phyloP scores from a whole-genome alignment of 2,888 invertebrate species.

The Agonopterix alstromeriana region DNA sequence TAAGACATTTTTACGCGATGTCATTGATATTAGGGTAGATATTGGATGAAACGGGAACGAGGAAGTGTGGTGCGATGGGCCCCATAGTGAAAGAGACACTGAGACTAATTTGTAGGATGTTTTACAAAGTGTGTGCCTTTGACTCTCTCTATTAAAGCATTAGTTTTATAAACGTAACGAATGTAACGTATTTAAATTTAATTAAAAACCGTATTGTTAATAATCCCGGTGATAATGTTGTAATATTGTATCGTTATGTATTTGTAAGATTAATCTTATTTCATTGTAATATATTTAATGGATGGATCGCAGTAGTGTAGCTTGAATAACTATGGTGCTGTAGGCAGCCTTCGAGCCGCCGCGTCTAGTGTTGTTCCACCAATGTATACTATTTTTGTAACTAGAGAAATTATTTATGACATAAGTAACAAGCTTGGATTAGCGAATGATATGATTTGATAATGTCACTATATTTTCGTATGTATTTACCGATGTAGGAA shows the following conservation, averaged over 20 bases:
- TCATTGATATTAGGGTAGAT: too few species aligned
- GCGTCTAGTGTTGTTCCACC: slow-evolving; percentile 32
- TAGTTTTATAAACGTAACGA: slow-evolving; percentile 65
- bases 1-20: too few species aligned
- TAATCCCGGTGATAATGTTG: slow-evolving; percentile 77
- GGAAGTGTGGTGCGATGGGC: neutral
- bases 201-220: slow-evolving; percentile 68
- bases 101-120: slow-evolving; percentile 52
- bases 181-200: slow-evolving; percentile 65
- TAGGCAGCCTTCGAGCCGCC: neutral
- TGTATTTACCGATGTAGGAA: slow-evolving; percentile 71
- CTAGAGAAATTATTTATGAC: slow-evolving; percentile 76
- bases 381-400: slow-evolving; percentile 74
- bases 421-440: slow-evolving; percentile 66
- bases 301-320: slow-evolving; percentile 50
- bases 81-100: slow-evolving; percentile 39
- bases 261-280: slow-evolving; percentile 70
- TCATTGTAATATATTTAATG: slow-evolving; percentile 66
- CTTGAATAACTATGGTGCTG: neutral
- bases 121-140: slow-evolving; percentile 68
- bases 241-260: slow-evolving; percentile 77
- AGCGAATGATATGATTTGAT: slow-evolving; percentile 53
- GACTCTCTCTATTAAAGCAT: slow-evolving; percentile 72
- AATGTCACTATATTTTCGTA: slow-evolving; percentile 71
- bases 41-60: too few species aligned